Conservation (phyloP, 2,797 vertebrate genomes). For the Pogoniulus pusillus region DNA sequence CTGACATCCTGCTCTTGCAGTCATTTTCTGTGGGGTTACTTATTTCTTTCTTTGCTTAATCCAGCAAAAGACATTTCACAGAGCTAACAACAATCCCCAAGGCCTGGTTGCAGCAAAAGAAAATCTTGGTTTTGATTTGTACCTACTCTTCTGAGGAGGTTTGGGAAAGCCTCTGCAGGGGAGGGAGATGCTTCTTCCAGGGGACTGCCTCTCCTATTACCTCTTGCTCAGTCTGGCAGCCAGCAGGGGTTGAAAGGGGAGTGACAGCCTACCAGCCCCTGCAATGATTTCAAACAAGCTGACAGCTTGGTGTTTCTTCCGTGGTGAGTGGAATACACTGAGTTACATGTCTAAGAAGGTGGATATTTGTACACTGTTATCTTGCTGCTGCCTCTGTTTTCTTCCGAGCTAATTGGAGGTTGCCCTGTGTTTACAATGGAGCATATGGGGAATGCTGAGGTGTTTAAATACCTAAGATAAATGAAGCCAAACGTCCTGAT, state of each 20-base stretch:
- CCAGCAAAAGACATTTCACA: neutral
- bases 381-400: neutral
- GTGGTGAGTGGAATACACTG: neutral
- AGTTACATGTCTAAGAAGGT: neutral
- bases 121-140: neutral
- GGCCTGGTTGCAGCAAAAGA: neutral
- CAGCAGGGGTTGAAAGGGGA: neutral
- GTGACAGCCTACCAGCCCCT: neutral
- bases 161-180: neutral
- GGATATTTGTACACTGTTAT: neutral
- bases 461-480: neutral
- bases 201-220: neutral
- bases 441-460: neutral
- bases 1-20: neutral
- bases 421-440: neutral
- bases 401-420: neutral
- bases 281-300: neutral
- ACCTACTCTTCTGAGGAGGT: neutral
- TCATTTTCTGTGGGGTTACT: neutral
- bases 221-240: neutral
- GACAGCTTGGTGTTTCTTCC: neutral
- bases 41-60: neutral
- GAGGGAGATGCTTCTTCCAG: neutral
- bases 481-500: neutral
- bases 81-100: neutral